Evolutionary conservation across 2,888 invertebrate genomes (phyloP).

Genomic region (Hoplodrina blanda): DNA sequence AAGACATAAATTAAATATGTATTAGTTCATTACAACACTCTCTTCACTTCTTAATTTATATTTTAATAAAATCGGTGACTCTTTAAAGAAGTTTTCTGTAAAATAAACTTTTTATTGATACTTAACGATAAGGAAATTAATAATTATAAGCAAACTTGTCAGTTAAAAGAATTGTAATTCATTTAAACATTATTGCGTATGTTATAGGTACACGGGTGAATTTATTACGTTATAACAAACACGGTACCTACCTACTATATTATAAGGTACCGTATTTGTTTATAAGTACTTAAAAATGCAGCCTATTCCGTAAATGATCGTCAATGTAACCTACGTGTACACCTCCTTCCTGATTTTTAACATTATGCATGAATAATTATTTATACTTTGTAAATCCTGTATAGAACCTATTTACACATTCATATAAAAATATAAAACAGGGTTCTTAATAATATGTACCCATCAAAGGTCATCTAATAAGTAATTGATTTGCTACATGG

Average conservation of each 20-base stretch:
- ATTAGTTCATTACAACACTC: constrained; percentile 19
- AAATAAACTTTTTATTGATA: constrained; percentile 33
- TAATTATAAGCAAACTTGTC: constrained; percentile 19
- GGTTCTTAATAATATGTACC: constrained; percentile 48
- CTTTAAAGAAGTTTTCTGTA: constrained; percentile 8
- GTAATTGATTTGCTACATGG: constrained; percentile 17
- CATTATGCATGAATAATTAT: constrained; percentile 10
- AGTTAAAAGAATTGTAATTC: constrained; percentile 53
- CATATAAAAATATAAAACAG: constrained; percentile 50
- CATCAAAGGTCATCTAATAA: constrained; percentile 24
- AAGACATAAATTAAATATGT: constrained; percentile 25
- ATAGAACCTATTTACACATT: constrained; percentile 45
- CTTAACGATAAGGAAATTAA: constrained; percentile 37
- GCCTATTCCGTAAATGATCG: background rate
- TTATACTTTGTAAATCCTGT: constrained; percentile 5
- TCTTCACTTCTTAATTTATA: constrained; percentile 31
- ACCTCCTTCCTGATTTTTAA: constrained; percentile 1
- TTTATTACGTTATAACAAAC: background rate
- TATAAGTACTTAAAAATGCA: constrained; percentile 2
- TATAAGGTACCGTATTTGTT: background rate
- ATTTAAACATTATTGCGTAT: constrained; percentile 13
- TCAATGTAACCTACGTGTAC: constrained; percentile 1
- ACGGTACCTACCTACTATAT: background rate
- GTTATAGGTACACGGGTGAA: background rate
- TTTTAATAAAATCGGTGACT: constrained; percentile 21